Evolutionary conservation across 2,888 invertebrate species (phyloP).

Genomic region (Tillus elongatus): DNA sequence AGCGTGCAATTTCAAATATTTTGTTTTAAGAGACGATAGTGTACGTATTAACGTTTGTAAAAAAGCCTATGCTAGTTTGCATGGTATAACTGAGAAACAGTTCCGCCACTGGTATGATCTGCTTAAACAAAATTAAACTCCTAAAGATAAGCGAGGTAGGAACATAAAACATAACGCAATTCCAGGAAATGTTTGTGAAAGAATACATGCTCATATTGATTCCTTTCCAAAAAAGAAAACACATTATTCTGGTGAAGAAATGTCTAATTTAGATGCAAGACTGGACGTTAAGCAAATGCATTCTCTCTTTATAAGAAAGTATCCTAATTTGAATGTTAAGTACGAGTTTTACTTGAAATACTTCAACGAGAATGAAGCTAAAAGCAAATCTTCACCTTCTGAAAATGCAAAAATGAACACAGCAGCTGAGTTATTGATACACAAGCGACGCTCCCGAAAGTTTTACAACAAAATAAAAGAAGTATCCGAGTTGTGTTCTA

Average conservation of each 20-base stretch:
- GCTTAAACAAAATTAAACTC: conserved; percentile 11
- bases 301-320: conserved; percentile 20
- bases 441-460: not conserved
- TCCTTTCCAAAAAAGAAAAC: conserved; percentile 14
- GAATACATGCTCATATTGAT: conserved; percentile 16
- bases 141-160: conserved; percentile 12
- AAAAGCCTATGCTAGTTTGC: too few species aligned
- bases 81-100: too few species aligned
- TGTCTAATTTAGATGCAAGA: too few species aligned
- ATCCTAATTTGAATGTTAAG: conserved; percentile 18
- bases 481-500: not conserved
- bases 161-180: conserved; percentile 13
- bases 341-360: conserved; percentile 18
- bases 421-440: conserved; percentile 1
- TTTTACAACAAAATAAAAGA: not conserved
- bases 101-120: conserved; percentile 14
- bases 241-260: too few species aligned
- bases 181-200: conserved; percentile 9
- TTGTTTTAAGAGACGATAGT: too few species aligned
- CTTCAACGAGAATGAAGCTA: conserved; percentile 21
- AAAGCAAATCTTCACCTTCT: conserved; percentile 13
- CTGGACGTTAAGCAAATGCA: conserved; percentile 22
- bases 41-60: too few species aligned
- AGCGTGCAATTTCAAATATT: conserved; percentile 13
- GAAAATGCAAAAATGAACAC: conserved; percentile 19